Conservation (phyloP, 2,113 vertebrate genomes). For the Sardina pilchardus region DNA sequence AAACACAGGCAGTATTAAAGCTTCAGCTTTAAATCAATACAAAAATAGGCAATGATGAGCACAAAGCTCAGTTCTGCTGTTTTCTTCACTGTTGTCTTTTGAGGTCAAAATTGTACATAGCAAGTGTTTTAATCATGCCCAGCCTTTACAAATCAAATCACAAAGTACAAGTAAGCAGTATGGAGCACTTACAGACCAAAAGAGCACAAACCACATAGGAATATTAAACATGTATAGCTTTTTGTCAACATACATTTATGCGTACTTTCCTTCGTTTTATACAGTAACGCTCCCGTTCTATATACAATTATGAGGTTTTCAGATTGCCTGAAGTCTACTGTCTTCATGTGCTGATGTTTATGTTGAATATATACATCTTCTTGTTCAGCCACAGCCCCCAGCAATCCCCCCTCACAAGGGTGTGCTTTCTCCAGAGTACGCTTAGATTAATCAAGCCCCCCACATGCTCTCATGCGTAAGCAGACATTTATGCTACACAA, state of each 20-base stretch:
- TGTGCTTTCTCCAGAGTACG: not conserved
- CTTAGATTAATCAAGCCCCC: not conserved
- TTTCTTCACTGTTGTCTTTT: not conserved
- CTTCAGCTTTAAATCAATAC: not conserved
- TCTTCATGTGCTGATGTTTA: not conserved
- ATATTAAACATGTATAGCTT: not conserved
- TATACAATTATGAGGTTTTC: not conserved
- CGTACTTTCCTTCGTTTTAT: not conserved
- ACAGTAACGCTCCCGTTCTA: not conserved
- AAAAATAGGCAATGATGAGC: not conserved
- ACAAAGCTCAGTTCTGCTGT: not conserved
- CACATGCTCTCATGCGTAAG: not conserved
- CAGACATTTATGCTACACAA: not conserved
- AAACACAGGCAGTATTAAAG: too few relatives aligned
- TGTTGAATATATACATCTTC: not conserved
- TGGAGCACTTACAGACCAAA: not conserved
- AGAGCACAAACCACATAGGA: not conserved
- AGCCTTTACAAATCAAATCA: too few relatives aligned
- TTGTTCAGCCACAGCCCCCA: not conserved
- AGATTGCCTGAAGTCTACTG: not conserved
- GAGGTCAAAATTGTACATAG: not conserved
- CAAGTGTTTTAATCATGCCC: not conserved
- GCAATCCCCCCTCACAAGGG: not conserved
- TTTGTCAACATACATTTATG: not conserved
- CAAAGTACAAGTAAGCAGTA: not conserved